Percentiles rank a stretch among this genome's conserved stretches.
phyloP scores from a whole-genome alignment of 2,797 vertebrate genomes.

The Microchirus variegatus region DNA sequence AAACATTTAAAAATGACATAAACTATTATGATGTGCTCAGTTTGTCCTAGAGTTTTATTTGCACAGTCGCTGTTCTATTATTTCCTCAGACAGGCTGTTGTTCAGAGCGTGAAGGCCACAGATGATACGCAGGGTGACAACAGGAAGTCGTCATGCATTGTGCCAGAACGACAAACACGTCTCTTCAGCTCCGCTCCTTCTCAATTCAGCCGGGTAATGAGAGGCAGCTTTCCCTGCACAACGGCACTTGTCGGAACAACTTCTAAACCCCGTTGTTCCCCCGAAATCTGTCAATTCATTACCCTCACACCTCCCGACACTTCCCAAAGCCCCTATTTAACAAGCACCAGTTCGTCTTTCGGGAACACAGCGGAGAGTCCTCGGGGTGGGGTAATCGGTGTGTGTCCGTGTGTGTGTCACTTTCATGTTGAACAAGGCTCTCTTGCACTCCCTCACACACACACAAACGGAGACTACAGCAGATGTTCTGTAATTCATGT shows the following conservation, averaged over 20 bases:
- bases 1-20: too few relatives aligned
- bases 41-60: neutral
- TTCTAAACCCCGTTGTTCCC: slow-evolving; percentile 77
- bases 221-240: slow-evolving; percentile 51
- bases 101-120: neutral
- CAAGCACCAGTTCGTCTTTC: slow-evolving; percentile 72
- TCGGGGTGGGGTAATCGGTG: too few relatives aligned
- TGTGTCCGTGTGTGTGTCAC: too few relatives aligned
- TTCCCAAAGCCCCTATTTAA: slow-evolving; percentile 61
- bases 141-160: slow-evolving; percentile 20
- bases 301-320: slow-evolving; percentile 31
- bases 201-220: slow-evolving; percentile 42
- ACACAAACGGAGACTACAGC: too few relatives aligned
- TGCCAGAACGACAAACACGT: slow-evolving; percentile 35
- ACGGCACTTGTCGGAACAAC: slow-evolving; percentile 74
- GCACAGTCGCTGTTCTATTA: neutral
- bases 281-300: slow-evolving; percentile 67
- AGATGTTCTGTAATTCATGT: too few relatives aligned
- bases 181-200: slow-evolving; percentile 49
- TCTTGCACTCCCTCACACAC: too few relatives aligned
- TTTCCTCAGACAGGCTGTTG: neutral
- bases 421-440: too few relatives aligned
- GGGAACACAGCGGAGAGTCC: slow-evolving; percentile 50
- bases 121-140: slow-evolving; percentile 2
- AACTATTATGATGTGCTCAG: neutral